A percentile compares a stretch with the other conserved stretches of the same genome.
phyloP scores from a whole-genome alignment of 2,797 vertebrate genomes.

The Miichthys miiuy region DNA sequence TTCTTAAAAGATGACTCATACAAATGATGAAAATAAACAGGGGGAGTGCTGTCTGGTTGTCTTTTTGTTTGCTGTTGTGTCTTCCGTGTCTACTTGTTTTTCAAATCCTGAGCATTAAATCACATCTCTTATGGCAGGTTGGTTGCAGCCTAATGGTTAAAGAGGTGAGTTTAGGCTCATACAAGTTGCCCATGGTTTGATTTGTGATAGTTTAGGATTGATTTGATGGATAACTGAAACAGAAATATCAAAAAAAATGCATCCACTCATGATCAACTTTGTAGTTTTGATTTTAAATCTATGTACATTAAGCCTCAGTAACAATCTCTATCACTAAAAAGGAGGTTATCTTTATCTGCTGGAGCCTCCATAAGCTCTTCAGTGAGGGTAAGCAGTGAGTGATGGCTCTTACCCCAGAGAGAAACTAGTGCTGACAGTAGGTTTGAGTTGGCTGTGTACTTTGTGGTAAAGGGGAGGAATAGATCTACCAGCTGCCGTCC shows the following conservation, averaged over 20 bases:
- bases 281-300: not conserved
- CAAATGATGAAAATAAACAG: conserved; percentile 38
- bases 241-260: not conserved
- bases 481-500: conserved; percentile 71
- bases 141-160: not conserved
- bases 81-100: not conserved
- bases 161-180: not conserved
- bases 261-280: not conserved
- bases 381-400: conserved; percentile 16
- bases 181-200: not conserved
- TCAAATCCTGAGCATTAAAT: not conserved
- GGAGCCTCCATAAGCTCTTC: conserved; percentile 4
- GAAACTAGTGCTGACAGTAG: conserved; percentile 49
- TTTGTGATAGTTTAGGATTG: not conserved
- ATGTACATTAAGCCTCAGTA: not conserved
- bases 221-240: not conserved
- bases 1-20: conserved; percentile 53
- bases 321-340: not conserved
- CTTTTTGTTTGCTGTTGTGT: not conserved
- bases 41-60: not conserved
- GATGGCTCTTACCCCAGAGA: conserved; percentile 29
- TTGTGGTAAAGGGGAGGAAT: conserved; percentile 54
- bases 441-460: conserved; percentile 51
- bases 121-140: not conserved
- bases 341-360: conserved; percentile 21